phyloP scores from a whole-genome alignment of 2,888 invertebrate genomes.

The Phyto melanocephala region DNA sequence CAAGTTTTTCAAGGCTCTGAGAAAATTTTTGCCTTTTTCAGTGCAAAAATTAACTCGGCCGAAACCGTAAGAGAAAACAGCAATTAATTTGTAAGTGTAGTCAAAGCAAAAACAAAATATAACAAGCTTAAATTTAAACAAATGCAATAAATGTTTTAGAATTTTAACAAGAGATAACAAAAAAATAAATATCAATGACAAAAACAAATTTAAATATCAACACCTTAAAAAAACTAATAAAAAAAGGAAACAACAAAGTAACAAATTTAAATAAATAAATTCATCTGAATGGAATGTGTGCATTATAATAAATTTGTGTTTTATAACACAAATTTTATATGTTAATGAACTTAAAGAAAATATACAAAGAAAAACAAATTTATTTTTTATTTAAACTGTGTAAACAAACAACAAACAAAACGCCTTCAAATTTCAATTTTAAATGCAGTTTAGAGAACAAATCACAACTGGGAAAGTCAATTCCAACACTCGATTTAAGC shows the following conservation, averaged over 20 bases:
- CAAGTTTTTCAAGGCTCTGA: constrained; percentile 56
- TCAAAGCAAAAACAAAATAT: constrained; percentile 53
- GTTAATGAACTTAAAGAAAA: constrained; percentile 9
- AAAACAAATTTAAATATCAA: constrained; percentile 38
- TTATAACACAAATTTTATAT: neutral
- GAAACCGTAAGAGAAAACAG: constrained; percentile 74
- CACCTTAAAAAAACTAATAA: constrained; percentile 20
- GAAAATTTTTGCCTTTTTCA: constrained; percentile 50
- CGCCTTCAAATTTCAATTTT: constrained; percentile 37
- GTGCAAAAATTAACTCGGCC: constrained; percentile 57
- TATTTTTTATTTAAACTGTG: constrained; percentile 22
- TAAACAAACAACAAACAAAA: constrained; percentile 27
- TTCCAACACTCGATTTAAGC: too few species aligned
- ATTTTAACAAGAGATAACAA: constrained; percentile 33
- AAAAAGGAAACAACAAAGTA: neutral
- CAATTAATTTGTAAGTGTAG: constrained; percentile 72
- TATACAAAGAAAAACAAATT: constrained; percentile 13
- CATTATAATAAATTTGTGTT: constrained; percentile 33
- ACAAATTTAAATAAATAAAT: neutral
- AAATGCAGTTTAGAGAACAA: constrained; percentile 6
- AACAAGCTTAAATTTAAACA: constrained; percentile 48
- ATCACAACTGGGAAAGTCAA: too few species aligned
- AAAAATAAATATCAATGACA: constrained; percentile 15
- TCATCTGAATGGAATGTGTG: constrained; percentile 24
- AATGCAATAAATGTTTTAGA: constrained; percentile 61